Conservation (phyloP, 2,113 vertebrate genomes). For the Tretioscincus oriximinensis region DNA sequence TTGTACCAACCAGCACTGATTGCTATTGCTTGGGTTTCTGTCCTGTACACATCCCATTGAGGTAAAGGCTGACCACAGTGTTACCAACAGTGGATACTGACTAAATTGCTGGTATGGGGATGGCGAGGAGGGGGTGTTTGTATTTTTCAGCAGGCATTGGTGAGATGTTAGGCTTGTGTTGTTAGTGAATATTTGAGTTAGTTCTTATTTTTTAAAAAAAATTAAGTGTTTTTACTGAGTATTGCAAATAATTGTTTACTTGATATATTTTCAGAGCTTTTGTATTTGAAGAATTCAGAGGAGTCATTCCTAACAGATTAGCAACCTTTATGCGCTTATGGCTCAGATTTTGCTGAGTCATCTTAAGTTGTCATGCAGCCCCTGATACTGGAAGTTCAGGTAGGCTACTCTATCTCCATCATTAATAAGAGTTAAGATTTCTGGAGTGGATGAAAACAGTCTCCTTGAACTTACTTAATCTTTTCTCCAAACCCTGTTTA, state of each 20-base stretch:
- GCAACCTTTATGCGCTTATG: conserved; percentile 43
- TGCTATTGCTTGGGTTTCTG: too few species aligned
- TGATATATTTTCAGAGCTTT: conserved; percentile 32
- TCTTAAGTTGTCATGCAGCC: conserved; percentile 23
- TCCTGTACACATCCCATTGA: too few species aligned
- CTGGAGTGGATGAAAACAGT: not conserved
- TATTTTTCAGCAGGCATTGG: too few species aligned
- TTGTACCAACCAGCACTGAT: too few species aligned
- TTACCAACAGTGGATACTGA: too few species aligned
- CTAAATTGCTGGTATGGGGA: too few species aligned
- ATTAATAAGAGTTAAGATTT: not conserved
- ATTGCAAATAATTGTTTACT: not conserved
- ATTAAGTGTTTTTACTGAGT: not conserved
- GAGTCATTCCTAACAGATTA: conserved; percentile 22
- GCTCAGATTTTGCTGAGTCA: not conserved
- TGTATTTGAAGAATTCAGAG: not conserved
- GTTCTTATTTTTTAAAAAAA: too few species aligned
- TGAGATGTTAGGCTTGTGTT: too few species aligned
- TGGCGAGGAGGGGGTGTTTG: too few species aligned
- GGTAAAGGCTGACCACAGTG: too few species aligned
- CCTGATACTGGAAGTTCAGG: conserved; percentile 23
- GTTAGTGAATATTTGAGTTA: too few species aligned
- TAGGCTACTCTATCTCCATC: conserved; percentile 32
- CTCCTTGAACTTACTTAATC: not conserved
- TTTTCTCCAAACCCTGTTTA: not conserved